Conservation (phyloP, 2,888 invertebrate species). For the Luperina nickerlii region DNA sequence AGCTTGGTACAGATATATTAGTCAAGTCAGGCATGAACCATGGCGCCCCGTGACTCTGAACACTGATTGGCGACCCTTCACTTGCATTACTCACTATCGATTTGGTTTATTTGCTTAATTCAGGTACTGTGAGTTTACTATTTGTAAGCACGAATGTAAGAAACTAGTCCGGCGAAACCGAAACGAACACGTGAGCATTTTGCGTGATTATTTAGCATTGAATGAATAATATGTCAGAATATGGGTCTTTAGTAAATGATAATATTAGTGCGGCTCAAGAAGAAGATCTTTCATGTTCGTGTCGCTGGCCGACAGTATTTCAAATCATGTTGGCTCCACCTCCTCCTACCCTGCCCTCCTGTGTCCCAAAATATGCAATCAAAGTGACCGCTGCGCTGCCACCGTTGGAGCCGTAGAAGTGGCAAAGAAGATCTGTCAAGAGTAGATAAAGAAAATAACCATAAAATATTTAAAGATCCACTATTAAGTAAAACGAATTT, state of each 20-base stretch:
- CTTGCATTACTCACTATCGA: slow-evolving; percentile 53
- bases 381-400: neutral
- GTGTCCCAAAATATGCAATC: neutral
- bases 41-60: slow-evolving; percentile 41
- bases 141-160: slow-evolving; percentile 8
- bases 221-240: neutral
- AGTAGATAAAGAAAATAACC: neutral
- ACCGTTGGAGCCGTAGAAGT: neutral
- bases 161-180: neutral
- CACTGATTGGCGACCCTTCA: slow-evolving; percentile 47
- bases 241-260: neutral
- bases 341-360: neutral
- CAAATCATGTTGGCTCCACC: neutral
- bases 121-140: slow-evolving; percentile 17
- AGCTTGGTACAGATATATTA: slow-evolving; percentile 36
- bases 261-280: neutral
- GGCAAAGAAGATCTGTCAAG: neutral
- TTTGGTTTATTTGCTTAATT: slow-evolving; percentile 42
- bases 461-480: neutral
- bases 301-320: neutral
- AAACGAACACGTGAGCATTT: neutral
- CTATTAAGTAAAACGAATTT: slow-evolving; percentile 8
- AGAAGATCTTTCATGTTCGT: neutral
- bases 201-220: neutral
- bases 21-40: slow-evolving; percentile 36